Percentiles rank a stretch among this genome's conserved stretches.
Evolutionary conservation across 2,888 invertebrate species (phyloP).

Genomic region (Tiphia femorata): DNA sequence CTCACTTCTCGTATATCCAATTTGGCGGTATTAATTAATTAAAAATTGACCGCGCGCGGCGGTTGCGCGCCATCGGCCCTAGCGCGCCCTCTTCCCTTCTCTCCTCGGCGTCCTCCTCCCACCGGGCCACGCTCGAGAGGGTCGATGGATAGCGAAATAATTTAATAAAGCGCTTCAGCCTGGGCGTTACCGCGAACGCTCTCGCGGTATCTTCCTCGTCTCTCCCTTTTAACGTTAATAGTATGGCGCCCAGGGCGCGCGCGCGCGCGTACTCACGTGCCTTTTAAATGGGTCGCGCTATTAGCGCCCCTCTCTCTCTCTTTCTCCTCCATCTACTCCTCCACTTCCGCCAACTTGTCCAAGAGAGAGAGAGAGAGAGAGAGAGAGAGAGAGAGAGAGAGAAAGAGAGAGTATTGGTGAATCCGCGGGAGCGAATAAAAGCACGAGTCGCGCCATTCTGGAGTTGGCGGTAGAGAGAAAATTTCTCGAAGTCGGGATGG

Average conservation of each 20-base stretch:
- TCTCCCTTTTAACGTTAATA: conserved; percentile 33
- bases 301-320: no score
- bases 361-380: no score
- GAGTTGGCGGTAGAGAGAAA: no score
- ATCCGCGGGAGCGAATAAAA: no score
- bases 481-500: no score
- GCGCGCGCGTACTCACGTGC: no score
- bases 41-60: conserved; percentile 24
- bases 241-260: no score
- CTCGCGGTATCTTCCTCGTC: conserved; percentile 25
- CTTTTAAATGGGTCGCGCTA: conserved; percentile 28
- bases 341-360: no score
- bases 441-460: no score
- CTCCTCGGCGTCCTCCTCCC: background rate
- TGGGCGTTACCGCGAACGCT: conserved; percentile 3
- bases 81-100: background rate
- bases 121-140: background rate
- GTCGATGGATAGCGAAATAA: conserved; percentile 24
- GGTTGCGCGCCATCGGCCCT: background rate
- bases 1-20: no score
- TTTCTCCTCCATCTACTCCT: no score
- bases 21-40: conserved; percentile 26
- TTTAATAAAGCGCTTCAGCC: conserved; percentile 25
- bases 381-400: background rate
- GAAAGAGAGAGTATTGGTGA: background rate